phyloP scores from a whole-genome alignment of 1,140 invertebrate genomes.

The Panulirus ornatus region DNA sequence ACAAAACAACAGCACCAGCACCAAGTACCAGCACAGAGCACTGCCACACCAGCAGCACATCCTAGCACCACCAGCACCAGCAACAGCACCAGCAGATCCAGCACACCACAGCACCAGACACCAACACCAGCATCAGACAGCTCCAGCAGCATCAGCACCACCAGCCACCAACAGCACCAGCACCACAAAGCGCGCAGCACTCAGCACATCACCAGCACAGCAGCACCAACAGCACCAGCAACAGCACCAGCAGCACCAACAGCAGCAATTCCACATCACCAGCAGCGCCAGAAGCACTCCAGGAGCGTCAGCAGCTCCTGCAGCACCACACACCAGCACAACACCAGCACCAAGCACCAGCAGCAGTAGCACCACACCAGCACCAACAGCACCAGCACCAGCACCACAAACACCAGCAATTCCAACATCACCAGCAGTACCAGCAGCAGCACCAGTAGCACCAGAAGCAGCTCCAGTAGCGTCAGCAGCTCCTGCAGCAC shows the following conservation, averaged over 20 bases:
- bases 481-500: too few species aligned
- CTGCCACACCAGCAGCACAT: too few species aligned
- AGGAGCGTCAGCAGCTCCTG: too few species aligned
- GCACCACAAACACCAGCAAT: too few species aligned
- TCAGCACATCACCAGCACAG: too few species aligned
- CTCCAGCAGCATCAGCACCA: conserved; percentile 23
- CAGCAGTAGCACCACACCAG: conserved; percentile 30
- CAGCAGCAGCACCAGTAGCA: conserved; percentile 25
- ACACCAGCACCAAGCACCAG: background rate
- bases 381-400: conserved; percentile 18
- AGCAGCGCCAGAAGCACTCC: conserved; percentile 1
- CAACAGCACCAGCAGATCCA: conserved; percentile 31
- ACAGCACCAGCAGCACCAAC: conserved; percentile 10
- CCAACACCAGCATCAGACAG: too few species aligned
- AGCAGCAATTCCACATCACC: background rate
- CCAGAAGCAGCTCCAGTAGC: background rate
- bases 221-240: conserved; percentile 30
- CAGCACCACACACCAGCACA: background rate
- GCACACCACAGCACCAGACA: too few species aligned
- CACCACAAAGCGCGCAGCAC: too few species aligned
- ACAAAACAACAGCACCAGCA: too few species aligned
- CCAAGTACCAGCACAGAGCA: too few species aligned
- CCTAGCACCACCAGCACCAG: conserved; percentile 10
- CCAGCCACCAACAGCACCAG: too few species aligned
- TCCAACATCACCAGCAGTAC: too few species aligned